Evolutionary conservation across 2,113 vertebrate species (phyloP).

Genomic region (Carassius gibelio): DNA sequence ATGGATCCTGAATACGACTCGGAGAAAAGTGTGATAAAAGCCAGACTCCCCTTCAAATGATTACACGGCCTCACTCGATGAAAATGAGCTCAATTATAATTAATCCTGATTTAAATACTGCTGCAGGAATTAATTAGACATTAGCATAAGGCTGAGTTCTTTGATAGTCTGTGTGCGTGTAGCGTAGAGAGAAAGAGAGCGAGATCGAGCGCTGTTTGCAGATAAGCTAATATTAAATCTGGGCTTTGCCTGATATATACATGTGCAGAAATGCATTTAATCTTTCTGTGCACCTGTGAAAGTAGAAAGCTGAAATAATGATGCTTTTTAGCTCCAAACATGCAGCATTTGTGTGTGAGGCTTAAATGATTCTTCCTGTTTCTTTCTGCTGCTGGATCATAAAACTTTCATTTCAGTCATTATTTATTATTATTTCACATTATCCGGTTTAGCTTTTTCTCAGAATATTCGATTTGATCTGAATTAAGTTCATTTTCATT

Average conservation of each 20-base stretch:
- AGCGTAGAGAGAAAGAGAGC: slow-evolving; percentile 23
- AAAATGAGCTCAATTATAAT: slow-evolving; percentile 66
- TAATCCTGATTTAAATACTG: slow-evolving; percentile 71
- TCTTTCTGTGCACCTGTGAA: background rate
- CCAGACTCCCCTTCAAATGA: slow-evolving; percentile 56
- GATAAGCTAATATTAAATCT: slow-evolving; percentile 32
- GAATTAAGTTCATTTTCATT: slow-evolving; percentile 16
- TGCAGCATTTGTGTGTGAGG: background rate
- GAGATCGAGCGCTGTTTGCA: background rate
- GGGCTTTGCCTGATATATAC: slow-evolving; percentile 35
- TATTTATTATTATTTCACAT: slow-evolving; percentile 15
- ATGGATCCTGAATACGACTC: slow-evolving; percentile 22
- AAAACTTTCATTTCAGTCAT: background rate
- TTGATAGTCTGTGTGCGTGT: slow-evolving; percentile 52
- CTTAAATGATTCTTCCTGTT: background rate
- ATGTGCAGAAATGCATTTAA: background rate
- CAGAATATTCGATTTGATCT: slow-evolving; percentile 4
- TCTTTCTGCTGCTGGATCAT: background rate
- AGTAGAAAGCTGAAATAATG: background rate
- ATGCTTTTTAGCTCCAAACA: background rate
- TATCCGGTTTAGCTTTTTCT: background rate
- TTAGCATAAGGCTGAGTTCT: slow-evolving; percentile 57
- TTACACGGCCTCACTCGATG: slow-evolving; percentile 57
- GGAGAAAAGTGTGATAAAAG: slow-evolving; percentile 51
- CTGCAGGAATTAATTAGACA: slow-evolving; percentile 64